Evolutionary conservation across 2,888 invertebrate genomes (phyloP).

Genomic region (Conus canariensis): DNA sequence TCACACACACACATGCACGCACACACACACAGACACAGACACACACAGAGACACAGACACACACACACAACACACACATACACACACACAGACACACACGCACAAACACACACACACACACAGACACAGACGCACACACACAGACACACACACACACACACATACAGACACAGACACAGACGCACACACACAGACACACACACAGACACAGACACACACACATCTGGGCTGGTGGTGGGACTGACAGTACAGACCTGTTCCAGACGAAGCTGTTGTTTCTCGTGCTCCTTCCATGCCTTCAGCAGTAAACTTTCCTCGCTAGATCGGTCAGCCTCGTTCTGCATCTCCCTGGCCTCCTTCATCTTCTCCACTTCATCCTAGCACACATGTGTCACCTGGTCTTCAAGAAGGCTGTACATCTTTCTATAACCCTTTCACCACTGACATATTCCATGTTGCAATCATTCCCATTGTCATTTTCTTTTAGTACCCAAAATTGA

Average conservation of each 20-base stretch:
- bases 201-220: background rate
- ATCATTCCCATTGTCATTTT: too few relatives aligned
- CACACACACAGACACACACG: background rate
- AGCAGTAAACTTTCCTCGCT: slow-evolving; percentile 69
- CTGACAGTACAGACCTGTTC: slow-evolving; percentile 19
- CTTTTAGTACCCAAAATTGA: too few relatives aligned
- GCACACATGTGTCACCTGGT: slow-evolving; percentile 46
- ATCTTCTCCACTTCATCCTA: slow-evolving; percentile 64
- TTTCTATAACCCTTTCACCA: too few relatives aligned
- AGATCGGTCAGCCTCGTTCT: slow-evolving; percentile 68
- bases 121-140: too few relatives aligned
- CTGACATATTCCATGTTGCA: too few relatives aligned
- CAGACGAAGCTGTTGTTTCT: slow-evolving; percentile 57
- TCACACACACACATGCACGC: background rate
- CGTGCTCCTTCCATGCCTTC: slow-evolving; percentile 58
- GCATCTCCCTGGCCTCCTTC: slow-evolving; percentile 58
- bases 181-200: background rate
- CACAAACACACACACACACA: too few relatives aligned
- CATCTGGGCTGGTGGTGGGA: background rate
- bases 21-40: too few relatives aligned
- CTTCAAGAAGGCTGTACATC: too few relatives aligned
- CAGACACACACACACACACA: background rate
- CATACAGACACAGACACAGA: background rate
- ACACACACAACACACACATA: background rate
- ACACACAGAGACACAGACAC: background rate